phyloP scores from a whole-genome alignment of 2,888 invertebrate genomes.

The Deilephila porcellus region DNA sequence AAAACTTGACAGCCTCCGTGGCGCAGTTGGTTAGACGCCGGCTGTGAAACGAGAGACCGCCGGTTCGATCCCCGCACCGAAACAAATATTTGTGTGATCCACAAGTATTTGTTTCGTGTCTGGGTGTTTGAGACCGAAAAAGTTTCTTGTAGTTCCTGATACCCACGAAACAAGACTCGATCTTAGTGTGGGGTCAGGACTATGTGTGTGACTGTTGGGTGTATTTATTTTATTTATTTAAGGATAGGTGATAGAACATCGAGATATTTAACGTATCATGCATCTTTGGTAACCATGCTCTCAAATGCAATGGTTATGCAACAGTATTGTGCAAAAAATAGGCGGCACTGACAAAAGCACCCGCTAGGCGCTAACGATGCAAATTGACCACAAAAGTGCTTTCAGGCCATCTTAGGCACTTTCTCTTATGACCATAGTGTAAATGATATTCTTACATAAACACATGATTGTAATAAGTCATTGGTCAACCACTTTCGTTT shows the following conservation, averaged over 20 bases:
- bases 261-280: background rate
- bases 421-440: background rate
- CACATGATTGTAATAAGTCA: background rate
- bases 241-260: background rate
- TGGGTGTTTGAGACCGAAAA: no score
- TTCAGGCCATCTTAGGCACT: background rate
- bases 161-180: no score
- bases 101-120: no score
- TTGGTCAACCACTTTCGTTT: background rate
- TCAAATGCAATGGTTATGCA: background rate
- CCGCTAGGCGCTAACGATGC: background rate
- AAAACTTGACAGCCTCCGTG: no score
- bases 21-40: no score
- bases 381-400: background rate
- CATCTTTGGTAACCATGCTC: background rate
- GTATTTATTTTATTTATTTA: no score
- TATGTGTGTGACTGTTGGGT: no score
- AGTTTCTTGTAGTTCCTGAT: no score
- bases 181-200: no score
- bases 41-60: no score
- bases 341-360: background rate
- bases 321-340: conserved; percentile 7
- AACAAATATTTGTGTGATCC: no score
- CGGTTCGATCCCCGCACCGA: no score
- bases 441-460: background rate